A percentile compares a stretch with the other conserved stretches of the same genome.
These are phyloP conservation scores for Larimichthys crocea DNA, from an alignment of 2,113 vertebrate species.

Conservation along the genomic window DNA sequence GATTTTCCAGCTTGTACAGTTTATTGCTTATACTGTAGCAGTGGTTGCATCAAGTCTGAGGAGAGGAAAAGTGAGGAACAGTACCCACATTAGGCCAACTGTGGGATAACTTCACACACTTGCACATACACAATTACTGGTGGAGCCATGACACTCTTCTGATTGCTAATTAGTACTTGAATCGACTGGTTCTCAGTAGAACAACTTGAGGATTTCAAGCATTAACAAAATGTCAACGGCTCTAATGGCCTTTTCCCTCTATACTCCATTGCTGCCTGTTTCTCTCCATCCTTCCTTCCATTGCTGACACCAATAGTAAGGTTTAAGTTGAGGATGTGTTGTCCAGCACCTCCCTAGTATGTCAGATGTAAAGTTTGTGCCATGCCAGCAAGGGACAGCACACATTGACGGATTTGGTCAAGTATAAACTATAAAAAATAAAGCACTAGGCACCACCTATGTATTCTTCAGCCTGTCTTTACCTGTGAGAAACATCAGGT, in stretches of 20 bases:
- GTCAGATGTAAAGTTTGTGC: conserved; percentile 45
- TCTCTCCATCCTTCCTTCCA: conserved; percentile 32
- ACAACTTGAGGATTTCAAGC: conserved; percentile 78
- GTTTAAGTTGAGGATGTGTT: conserved; percentile 40
- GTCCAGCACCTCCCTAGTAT: conserved; percentile 20
- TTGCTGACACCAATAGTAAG: conserved; percentile 24
- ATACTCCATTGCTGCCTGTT: conserved; percentile 39
- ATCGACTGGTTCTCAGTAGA: conserved; percentile 77
- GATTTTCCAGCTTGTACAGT: conserved; percentile 56
- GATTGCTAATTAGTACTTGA: conserved; percentile 81
- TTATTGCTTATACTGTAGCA: conserved; percentile 48
- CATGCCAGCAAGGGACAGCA: conserved; percentile 31
- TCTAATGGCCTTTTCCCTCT: conserved; percentile 70
- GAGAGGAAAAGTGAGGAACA: conserved; percentile 41
- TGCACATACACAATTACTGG: conserved; percentile 53
- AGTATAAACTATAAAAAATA: conserved; percentile 46
- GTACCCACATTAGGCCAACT: conserved; percentile 46
- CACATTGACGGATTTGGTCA: conserved; percentile 49
- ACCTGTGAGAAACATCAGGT: conserved; percentile 46
- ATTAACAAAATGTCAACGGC: conserved; percentile 73
- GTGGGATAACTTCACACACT: conserved; percentile 60
- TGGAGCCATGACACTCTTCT: conserved; percentile 75
- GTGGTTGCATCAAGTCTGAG: conserved; percentile 46
- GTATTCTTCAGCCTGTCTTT: conserved; percentile 44
- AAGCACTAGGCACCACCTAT: conserved; percentile 21